Percentiles rank a stretch among this genome's conserved stretches.
Evolutionary conservation across 1,140 invertebrate species (phyloP).

Genomic region (Diachasma alloeum): DNA sequence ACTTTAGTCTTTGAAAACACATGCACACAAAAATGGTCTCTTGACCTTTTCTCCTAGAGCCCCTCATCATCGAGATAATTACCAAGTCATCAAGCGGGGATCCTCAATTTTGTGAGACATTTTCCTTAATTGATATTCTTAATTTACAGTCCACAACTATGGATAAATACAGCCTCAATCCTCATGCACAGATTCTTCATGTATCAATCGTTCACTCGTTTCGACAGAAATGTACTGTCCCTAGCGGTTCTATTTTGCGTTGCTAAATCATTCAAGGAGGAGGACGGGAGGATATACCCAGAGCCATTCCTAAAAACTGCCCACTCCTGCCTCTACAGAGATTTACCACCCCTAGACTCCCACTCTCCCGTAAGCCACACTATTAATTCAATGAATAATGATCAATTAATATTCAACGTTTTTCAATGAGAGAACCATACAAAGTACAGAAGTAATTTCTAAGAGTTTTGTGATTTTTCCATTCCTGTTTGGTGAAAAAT

Average conservation of each 20-base stretch:
- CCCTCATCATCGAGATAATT: too few relatives aligned
- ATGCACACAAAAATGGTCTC: too few relatives aligned
- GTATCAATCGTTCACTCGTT: slow-evolving; percentile 87
- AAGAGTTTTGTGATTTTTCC: slow-evolving; percentile 14
- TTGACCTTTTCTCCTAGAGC: too few relatives aligned
- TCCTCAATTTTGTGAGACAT: not conserved
- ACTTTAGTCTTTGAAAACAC: too few relatives aligned
- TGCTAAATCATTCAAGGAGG: slow-evolving; percentile 92
- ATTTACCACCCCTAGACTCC: slow-evolving; percentile 27
- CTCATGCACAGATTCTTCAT: slow-evolving; percentile 97
- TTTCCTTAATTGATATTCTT: slow-evolving; percentile 20
- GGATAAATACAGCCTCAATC: slow-evolving; percentile 91
- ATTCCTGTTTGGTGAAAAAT: slow-evolving; percentile 50
- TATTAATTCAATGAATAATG: not conserved
- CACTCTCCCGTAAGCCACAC: not conserved
- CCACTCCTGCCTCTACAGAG: slow-evolving; percentile 77
- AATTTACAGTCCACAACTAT: slow-evolving; percentile 76
- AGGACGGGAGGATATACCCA: slow-evolving; percentile 80
- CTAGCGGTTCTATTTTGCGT: slow-evolving; percentile 87
- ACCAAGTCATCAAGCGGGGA: too few relatives aligned
- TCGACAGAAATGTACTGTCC: slow-evolving; percentile 80
- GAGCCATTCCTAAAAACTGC: slow-evolving; percentile 91
- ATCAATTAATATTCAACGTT: too few relatives aligned
- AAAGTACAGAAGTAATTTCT: too few relatives aligned
- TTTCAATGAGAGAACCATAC: too few relatives aligned